Conservation (phyloP, 2,113 vertebrate species). For the Probosciger aterrimus region DNA sequence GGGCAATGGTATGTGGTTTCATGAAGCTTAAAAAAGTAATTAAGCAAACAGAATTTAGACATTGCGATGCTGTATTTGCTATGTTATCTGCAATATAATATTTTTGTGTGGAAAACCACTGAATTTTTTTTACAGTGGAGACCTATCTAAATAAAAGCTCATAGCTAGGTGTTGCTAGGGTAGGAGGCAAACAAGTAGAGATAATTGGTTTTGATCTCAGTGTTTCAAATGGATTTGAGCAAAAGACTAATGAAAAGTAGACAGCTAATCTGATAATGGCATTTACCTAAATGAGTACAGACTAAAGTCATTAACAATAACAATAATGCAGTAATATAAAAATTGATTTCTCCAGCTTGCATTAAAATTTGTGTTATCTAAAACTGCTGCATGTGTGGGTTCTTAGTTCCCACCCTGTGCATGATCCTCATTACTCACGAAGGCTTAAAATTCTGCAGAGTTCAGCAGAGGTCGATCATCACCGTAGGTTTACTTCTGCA, state of each 20-base stretch:
- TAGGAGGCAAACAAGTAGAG: background rate
- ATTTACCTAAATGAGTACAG: background rate
- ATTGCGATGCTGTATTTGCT: background rate
- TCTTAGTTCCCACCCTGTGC: background rate
- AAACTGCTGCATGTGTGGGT: rapidly evolving
- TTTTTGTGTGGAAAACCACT: background rate
- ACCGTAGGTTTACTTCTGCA: background rate
- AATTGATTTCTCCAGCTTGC: background rate
- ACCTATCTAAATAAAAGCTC: background rate
- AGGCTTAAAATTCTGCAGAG: background rate
- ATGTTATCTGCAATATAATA: background rate
- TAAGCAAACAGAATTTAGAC: background rate
- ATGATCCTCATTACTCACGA: rapidly evolving
- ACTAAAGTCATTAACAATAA: background rate
- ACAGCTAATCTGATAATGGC: slow-evolving; percentile 19
- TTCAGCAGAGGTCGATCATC: background rate
- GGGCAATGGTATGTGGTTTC: background rate
- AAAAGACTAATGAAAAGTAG: slow-evolving; percentile 1
- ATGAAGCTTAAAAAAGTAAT: background rate
- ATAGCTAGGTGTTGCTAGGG: background rate
- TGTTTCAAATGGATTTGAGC: slow-evolving; percentile 14
- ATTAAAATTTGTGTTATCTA: background rate
- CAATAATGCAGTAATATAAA: background rate
- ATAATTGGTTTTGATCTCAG: background rate
- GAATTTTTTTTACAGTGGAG: background rate